Base-by-base conservation (phyloP, 2,113 vertebrate species). In the Ctenodactylus gundi region DNA sequence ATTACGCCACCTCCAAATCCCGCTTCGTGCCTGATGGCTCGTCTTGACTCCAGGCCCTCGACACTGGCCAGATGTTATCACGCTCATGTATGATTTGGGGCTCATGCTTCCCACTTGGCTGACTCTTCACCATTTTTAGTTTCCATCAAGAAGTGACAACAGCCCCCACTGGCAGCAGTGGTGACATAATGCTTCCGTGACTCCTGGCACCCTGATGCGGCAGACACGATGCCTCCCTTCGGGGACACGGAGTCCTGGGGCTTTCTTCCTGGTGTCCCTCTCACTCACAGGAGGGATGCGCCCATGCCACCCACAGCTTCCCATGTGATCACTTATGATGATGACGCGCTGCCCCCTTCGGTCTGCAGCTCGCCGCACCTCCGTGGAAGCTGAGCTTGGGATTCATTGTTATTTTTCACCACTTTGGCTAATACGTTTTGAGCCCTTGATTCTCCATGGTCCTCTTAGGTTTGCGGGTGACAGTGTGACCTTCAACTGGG, bases 401-500 rank as follows among this genome's bases (percentile, higher is more conserved):
- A 8, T 31, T 85, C 44, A 13, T 80, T 91, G 93, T 46, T 93
- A 97, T 95, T 97, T 97, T 94, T 91, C 94, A 97, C 95, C 89
- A 96, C 96, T 97, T 95, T 87, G 85, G 88, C 96, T 96, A 93
- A 96, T 90, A 73, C 60, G 81, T 95, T 97, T 95, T 96, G 87
- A 84, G 93, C 85, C 68, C 58, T 93, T 94, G 97, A 97, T 95
- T 96, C 97, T 97, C 95, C 90, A 72, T 68, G 98, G 98, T 98
- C 97, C 98, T 98, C 98, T 98, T 98, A 98, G 99, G 99, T 98
- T 98, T 98, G 97, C 98, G 97, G 98, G 96, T 98, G 98, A 98
- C 97, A 98, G 98, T 96, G 95, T 99, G 99, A 99, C 99, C 99
- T 99, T 99, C 99, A 98, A 97, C 97, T 97, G 86, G 93, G 95